phyloP scores from a whole-genome alignment of 2,888 invertebrate species.

The Lithophane socia region DNA sequence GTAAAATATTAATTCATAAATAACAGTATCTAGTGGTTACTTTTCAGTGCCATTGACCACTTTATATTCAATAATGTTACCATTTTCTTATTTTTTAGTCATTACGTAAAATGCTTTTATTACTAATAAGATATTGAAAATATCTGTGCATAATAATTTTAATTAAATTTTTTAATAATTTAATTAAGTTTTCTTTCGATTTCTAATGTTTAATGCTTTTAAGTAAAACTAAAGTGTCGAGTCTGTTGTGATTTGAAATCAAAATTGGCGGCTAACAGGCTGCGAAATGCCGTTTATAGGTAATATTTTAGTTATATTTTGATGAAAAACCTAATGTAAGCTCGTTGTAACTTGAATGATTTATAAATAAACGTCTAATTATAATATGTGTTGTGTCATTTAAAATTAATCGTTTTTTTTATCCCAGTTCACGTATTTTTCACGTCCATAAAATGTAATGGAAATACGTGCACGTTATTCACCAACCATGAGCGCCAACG shows the following conservation, averaged over 20 bases:
- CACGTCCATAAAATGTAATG: too few species aligned
- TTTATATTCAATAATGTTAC: slow-evolving; percentile 71
- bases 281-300: slow-evolving; percentile 1
- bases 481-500: too few species aligned
- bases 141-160: slow-evolving; percentile 69
- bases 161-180: slow-evolving; percentile 49
- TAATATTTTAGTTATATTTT: slow-evolving; percentile 39
- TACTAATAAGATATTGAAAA: slow-evolving; percentile 68
- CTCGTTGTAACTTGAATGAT: slow-evolving; percentile 62
- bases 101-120: slow-evolving; percentile 68
- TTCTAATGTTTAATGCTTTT: slow-evolving; percentile 57
- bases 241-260: slow-evolving; percentile 37
- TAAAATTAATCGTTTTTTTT: background rate
- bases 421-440: too few species aligned
- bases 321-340: slow-evolving; percentile 46
- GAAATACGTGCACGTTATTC: too few species aligned
- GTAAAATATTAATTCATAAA: slow-evolving; percentile 26
- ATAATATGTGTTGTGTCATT: slow-evolving; percentile 19
- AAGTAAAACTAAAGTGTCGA: slow-evolving; percentile 39
- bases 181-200: slow-evolving; percentile 43
- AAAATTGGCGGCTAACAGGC: slow-evolving; percentile 30
- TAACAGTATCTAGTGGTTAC: slow-evolving; percentile 60
- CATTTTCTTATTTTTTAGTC: slow-evolving; percentile 67
- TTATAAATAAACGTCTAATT: slow-evolving; percentile 68
- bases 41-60: slow-evolving; percentile 72